Evolutionary conservation across 2,113 vertebrate genomes (phyloP).

Genomic region (Pseudonaja textilis): DNA sequence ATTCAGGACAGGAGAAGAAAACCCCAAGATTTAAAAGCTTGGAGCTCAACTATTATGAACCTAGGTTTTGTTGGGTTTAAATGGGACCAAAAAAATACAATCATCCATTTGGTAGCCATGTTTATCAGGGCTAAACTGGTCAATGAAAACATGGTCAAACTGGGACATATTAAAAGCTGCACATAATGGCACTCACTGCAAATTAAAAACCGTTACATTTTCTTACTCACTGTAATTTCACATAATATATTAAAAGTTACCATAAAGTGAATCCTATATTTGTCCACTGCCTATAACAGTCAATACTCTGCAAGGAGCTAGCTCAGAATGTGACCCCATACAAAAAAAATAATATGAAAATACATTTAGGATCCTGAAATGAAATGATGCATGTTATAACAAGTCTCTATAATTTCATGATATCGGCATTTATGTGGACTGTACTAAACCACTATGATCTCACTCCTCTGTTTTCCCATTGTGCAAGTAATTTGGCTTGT

Average conservation of each 20-base stretch:
- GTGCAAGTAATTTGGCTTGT: constrained; percentile 36
- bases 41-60: background rate
- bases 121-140: background rate
- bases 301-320: background rate
- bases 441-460: background rate
- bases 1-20: background rate
- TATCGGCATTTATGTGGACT: background rate
- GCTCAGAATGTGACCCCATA: background rate
- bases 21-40: background rate
- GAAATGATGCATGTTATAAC: background rate
- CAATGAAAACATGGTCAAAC: background rate
- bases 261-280: background rate
- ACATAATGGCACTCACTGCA: background rate
- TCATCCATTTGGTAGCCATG: background rate
- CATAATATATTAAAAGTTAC: background rate
- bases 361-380: background rate
- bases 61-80: background rate
- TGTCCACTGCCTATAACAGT: background rate
- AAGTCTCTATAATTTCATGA: background rate
- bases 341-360: background rate
- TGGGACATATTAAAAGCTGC: background rate
- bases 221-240: background rate
- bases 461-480: constrained; percentile 41
- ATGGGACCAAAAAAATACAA: background rate
- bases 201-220: background rate